phyloP scores from a whole-genome alignment of 2,888 invertebrate species.

The Ochropleura leucogaster region DNA sequence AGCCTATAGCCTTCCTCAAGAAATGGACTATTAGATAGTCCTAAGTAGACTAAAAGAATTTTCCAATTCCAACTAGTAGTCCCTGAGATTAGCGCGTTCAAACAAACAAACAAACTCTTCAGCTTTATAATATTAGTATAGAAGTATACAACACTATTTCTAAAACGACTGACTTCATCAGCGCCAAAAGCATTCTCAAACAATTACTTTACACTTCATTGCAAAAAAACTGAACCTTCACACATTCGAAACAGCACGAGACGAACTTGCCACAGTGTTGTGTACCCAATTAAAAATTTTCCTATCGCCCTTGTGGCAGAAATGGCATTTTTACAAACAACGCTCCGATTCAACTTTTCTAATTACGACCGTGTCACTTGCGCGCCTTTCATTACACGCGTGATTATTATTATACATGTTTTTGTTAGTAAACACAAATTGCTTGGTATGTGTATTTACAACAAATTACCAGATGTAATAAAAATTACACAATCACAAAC shows the following conservation, averaged over 20 bases:
- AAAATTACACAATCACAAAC: no score
- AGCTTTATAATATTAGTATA: no score
- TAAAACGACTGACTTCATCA: not conserved
- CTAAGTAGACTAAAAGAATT: no score
- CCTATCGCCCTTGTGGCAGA: slow-evolving; percentile 66
- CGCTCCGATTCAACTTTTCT: slow-evolving; percentile 77
- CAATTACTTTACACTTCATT: not conserved
- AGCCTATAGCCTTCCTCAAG: no score
- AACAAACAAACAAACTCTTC: no score
- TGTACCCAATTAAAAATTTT: slow-evolving; percentile 81
- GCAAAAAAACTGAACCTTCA: slow-evolving; percentile 7
- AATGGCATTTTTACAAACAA: slow-evolving; percentile 75
- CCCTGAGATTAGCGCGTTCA: no score
- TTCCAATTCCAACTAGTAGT: no score
- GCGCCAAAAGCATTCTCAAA: not conserved
- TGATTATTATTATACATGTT: slow-evolving; percentile 39
- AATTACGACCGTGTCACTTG: slow-evolving; percentile 73
- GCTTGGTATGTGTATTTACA: not conserved
- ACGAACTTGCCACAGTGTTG: slow-evolving; percentile 68
- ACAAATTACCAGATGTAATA: no score
- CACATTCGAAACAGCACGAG: slow-evolving; percentile 25
- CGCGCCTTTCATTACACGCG: slow-evolving; percentile 59
- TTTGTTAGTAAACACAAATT: slow-evolving; percentile 13
- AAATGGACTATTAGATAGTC: no score
- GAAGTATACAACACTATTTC: no score